Evolutionary conservation across 2,113 vertebrate species (phyloP), one percentile per base, ranked within the genome.

Genomic region (Ochotona curzoniae): DNA sequence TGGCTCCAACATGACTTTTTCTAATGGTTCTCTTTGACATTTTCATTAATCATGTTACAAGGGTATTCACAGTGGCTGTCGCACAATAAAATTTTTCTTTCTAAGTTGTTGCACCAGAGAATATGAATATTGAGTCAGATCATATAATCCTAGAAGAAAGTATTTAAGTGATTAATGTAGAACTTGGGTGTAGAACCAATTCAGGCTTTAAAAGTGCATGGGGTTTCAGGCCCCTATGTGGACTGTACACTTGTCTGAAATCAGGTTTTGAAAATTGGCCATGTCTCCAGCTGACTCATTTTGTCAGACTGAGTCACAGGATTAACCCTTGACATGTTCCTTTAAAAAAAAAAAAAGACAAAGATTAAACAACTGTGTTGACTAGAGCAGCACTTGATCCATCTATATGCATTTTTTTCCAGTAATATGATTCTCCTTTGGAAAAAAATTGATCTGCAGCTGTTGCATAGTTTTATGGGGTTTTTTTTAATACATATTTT

Each of bases 261-360:
- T 98, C 97, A 97, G 97, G 96, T 98, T 98, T 44, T 97, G 97
- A 98, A 98, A 97, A 97, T 97, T 97, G 97, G 96, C 95, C 95
- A 95, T 95, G 97, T 97, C 98, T 98, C 97, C 98, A 98, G 98
- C 98, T 98, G 98, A 98, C 97, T 98, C 96, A 78, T 97, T 98
- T 97, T 98, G 97, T 98, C 97, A 98, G 97, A 90, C 97, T 96
- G 97, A 98, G 97, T 98, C 97, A 98, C 95, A 92, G 97, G 98
- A 98, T 98, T 98, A 98, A 98, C 98, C 98, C 98, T 98, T 98
- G 97, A 98, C 96, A 97, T 97, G 95, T 97, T 97, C 96, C 96
- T 97, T 96, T 88, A 92, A 96, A 89, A 91, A 66, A 83, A 83
- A 76, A 49, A 44, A 82, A 83, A 79, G 83, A 94, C 69, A 90